Conservation (phyloP, 1,140 invertebrate species). For the Drosophila tsacasi region DNA sequence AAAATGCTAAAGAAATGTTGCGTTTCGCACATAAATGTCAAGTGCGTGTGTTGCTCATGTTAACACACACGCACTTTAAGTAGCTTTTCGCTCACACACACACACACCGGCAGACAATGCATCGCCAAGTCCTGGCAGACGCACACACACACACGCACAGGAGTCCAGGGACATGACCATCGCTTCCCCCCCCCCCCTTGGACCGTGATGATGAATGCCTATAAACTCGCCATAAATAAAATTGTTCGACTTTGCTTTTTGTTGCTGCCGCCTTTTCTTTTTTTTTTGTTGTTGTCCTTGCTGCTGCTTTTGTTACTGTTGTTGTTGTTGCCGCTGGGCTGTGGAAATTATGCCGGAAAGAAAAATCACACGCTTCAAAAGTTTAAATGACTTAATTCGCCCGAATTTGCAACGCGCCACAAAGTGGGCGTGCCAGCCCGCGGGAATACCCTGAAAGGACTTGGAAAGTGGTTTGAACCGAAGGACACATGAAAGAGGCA, state of each 20-base stretch:
- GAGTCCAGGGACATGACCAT: conserved; percentile 46
- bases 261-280: conserved; percentile 1
- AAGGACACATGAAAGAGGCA: neutral
- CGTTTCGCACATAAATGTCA: conserved; percentile 79
- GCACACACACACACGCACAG: conserved; percentile 11
- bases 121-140: conserved; percentile 42
- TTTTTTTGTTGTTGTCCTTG: neutral
- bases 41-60: conserved; percentile 73
- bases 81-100: conserved; percentile 53
- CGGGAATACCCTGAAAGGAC: conserved; percentile 13
- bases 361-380: conserved; percentile 76
- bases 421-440: conserved; percentile 15
- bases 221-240: conserved; percentile 80
- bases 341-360: conserved; percentile 72
- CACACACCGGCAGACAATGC: conserved; percentile 28
- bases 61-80: conserved; percentile 58
- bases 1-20: conserved; percentile 67
- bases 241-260: conserved; percentile 59
- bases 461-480: neutral
- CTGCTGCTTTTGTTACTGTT: neutral
- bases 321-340: conserved; percentile 16
- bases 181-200: conserved; percentile 1
- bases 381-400: conserved; percentile 82
- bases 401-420: conserved; percentile 37
- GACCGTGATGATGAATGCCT: conserved; percentile 72